Evolutionary conservation across 2,113 vertebrate species (phyloP), one percentile per base, ranked within the genome.

Genomic region (Morone saxatilis): DNA sequence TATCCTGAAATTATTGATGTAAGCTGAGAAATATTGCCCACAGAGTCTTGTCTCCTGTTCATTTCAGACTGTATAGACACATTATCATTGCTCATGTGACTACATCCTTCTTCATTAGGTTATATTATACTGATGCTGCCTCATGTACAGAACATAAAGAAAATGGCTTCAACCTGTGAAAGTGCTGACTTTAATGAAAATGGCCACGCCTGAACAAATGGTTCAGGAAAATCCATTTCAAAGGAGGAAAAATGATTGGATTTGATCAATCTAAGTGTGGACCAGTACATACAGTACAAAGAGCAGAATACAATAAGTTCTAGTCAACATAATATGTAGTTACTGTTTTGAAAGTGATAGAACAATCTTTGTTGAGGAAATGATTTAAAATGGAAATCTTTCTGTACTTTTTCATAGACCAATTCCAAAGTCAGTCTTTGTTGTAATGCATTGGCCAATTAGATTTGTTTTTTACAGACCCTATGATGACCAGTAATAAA

Each of bases 1-100:
- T 25, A 25, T 50, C 50, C 25, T 74, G 25, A 61, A 59, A 36
- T 54, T 40, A 43, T 19, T 72, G 54, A 78, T 71, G 4, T 25
- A 38, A 57, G 19, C 25, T 57, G 41, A 19, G 20, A 59, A 73
- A 14, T 57, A 12, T 13, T 50, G 7, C 38, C 12, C 11, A 13
- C 13, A 62, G 38, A 66, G 13, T 38, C 57, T 31, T 60, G 82
- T 76, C 13, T 61, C 78, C 43, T 75, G 67, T 79, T 74, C 8
- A 79, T 66, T 7, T n/a, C 11, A 47, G 67, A 8, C 22, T 38
- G 25, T 43, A 38, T 38, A 13, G 19, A 56, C 45, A 57, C 62
- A 8, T n/a, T 38, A 7, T 76, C 9, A 62, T 50, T 31, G 53
- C 4, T 70, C 36, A 54, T n/a, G 60, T 57, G 40, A 43, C 25